Base-by-base conservation (phyloP, 2,797 vertebrate species). In the Lindbergichthys nudifrons region DNA sequence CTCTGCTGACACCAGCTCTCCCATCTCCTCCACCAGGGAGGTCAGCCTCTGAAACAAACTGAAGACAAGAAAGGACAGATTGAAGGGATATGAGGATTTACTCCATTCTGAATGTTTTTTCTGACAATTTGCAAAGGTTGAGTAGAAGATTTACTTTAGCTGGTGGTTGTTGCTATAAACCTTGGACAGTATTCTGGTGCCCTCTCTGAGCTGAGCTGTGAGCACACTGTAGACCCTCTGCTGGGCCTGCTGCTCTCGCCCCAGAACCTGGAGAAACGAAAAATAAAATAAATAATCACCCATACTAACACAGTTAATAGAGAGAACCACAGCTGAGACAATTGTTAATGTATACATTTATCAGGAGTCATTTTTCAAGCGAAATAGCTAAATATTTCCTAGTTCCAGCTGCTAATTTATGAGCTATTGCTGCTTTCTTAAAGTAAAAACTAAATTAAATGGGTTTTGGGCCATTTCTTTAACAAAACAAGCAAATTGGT, bases 201-300 rank as follows among this genome's bases (percentile, higher is more conserved):
- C 91, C 65, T 94, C 93, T 76, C 74, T 86, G 73, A 96, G 81
- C 0, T 85, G 86, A 3, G 93, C 85, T 43, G 81, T 90, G 77
- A 96, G 96, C 1, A 59, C 47, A 63, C 88, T 84, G 70, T 95
- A 94, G 47, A 95, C 94, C 61, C 92, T 92, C 64, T 90, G 92
- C 82, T 96, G 95, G 21, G 87, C 76, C 8, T 70, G 79, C 71
- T 95, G 90, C 78, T 98, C 96, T 51, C 80, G 89, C 68, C 46
- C 91, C 54, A 97, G 69, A 16, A 95, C 84, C 77, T 92, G 75
- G 12, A 93, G 54, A 43, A 62, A 77, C 4, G 46, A 70, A n/a
- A 8, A 60, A 36, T 52, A 52, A 52, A 14, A 36, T 3, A 26
- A 26, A 26, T 26, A 26, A 26, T 48, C 12, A 8, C 5, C 30